phyloP scores from a whole-genome alignment of 2,888 invertebrate species.

The Zhuqinia jingwanae region DNA sequence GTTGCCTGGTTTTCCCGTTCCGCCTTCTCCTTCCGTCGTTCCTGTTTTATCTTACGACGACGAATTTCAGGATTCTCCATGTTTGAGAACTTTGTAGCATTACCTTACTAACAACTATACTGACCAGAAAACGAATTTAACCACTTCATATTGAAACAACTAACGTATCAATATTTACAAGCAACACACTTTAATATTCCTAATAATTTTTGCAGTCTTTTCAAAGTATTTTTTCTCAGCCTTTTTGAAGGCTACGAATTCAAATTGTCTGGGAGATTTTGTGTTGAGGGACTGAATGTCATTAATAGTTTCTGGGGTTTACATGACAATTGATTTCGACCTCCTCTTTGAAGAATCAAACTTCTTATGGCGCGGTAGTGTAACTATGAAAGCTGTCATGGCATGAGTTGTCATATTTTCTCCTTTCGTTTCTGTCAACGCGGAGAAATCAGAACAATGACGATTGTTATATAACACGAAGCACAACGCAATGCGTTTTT shows the following conservation, averaged over 20 bases:
- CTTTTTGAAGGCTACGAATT: no score
- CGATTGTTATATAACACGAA: background rate
- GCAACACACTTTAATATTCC: no score
- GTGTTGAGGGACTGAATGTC: background rate
- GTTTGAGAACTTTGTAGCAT: constrained; percentile 58
- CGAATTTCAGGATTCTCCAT: constrained; percentile 78
- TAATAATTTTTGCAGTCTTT: no score
- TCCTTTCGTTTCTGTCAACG: no score
- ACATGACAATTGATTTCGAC: no score
- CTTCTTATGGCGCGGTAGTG: background rate
- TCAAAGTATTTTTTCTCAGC: no score
- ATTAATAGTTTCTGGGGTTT: no score
- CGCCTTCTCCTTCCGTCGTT: constrained; percentile 72
- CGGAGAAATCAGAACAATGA: background rate
- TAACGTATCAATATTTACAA: no score
- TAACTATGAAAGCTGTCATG: background rate
- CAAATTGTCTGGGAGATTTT: background rate
- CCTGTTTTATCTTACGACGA: constrained; percentile 65
- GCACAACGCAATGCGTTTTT: background rate
- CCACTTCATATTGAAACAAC: background rate
- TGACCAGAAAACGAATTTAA: background rate
- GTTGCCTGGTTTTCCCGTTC: constrained; percentile 70
- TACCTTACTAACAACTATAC: constrained; percentile 26
- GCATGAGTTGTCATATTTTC: no score
- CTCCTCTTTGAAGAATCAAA: background rate